Evolutionary conservation across 2,797 vertebrate genomes (phyloP), one percentile per base, ranked within the genome.

Genomic region (Takifugu rubripes): DNA sequence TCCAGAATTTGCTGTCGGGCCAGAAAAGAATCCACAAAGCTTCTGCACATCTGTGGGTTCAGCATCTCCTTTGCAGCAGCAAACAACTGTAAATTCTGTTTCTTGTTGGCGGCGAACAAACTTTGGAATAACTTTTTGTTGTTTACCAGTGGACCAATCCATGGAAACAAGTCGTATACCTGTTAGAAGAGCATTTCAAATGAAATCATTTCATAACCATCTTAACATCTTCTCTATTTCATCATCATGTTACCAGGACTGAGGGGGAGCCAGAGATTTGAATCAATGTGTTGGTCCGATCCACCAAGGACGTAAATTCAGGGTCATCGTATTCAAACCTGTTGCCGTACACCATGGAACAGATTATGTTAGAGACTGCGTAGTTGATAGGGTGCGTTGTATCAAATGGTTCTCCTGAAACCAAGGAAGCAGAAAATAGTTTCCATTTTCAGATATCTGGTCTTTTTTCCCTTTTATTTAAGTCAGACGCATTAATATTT

Each of bases 291-390:
- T 25, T 24, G 17, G 47, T 49, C 3, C 47, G 47, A 12, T 49
- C 47, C 47, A 49, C 48, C 48, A 49, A 11, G 5, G 21, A 49
- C 11, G 24, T 49, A 11, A 49, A 49, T 4, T 26, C 25, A 3
- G 48, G 48, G 24, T 49, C 48, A 9, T 26, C 25, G 48, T 49
- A 49, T 3, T 49, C 24, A 14, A 49, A 49, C 17, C 48, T 25
- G 48, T 25, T 49, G 48, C 48, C 48, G 17, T 49, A 49, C 11
- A 49, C 48, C 24, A 49, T 25, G 25, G 48, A 49, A 25, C 48
- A 49, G 48, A 49, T 49, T 8, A 49, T 49, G 17, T 49, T 49
- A 14, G 48, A 49, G 24, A 49, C 24, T 11, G 48, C 48, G 17
- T 15, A 49, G 24, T 49, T 26, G 10, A 49, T 5, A 5, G 24